phyloP scores from a whole-genome alignment of 2,797 vertebrate genomes.

The Sciurus carolinensis region DNA sequence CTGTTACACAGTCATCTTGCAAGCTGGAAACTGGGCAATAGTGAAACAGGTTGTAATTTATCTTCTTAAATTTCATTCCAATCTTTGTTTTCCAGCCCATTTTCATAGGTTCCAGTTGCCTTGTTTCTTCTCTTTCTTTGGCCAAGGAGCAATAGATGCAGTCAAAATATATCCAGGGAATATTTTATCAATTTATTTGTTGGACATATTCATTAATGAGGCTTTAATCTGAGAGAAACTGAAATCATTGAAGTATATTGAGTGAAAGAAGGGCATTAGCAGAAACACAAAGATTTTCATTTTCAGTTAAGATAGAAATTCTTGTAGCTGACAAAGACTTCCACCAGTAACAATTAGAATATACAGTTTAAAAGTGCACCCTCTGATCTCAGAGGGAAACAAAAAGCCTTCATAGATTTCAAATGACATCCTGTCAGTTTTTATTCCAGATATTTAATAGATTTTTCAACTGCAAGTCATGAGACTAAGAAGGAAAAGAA shows the following conservation, averaged over 20 bases:
- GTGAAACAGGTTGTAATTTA: not conserved
- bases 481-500: not conserved
- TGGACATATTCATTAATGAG: not conserved
- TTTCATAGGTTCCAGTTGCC: not conserved
- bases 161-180: not conserved
- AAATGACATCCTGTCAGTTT: not conserved
- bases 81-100: not conserved
- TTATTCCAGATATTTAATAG: not conserved
- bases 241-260: not conserved
- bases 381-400: not conserved
- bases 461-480: not conserved
- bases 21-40: not conserved
- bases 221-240: not conserved
- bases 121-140: not conserved
- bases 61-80: not conserved
- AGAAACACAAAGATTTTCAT: no score
- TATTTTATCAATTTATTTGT: not conserved
- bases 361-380: not conserved
- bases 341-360: not conserved
- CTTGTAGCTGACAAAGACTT: not conserved
- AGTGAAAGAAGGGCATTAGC: not conserved
- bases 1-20: not conserved
- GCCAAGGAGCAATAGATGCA: not conserved
- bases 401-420: not conserved
- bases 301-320: no score